Percentiles rank a stretch among this genome's conserved stretches.
These are phyloP conservation scores for Trypoxylus dichotomus DNA, from an alignment of 1,140 invertebrate species.

Conservation along the genomic window DNA sequence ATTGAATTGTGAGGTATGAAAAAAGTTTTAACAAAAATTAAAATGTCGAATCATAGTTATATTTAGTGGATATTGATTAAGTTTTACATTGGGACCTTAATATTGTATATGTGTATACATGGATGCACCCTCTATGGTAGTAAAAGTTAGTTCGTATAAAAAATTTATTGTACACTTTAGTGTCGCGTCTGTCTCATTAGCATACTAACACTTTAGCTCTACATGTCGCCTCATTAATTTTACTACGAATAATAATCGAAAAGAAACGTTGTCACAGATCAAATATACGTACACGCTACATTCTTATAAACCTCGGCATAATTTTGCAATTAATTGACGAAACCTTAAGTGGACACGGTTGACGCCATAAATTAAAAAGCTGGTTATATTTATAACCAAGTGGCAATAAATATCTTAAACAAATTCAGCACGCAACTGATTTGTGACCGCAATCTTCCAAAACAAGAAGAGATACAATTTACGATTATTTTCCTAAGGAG, in stretches of 20 bases:
- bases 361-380: not conserved
- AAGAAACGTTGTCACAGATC: not conserved
- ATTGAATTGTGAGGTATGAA: no score
- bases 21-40: no score
- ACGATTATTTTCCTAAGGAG: not conserved
- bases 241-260: not conserved
- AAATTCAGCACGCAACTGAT: constrained; percentile 16
- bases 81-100: no score
- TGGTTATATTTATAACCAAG: not conserved
- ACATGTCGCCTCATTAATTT: not conserved
- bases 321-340: constrained; percentile 21
- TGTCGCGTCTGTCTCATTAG: not conserved
- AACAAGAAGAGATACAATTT: not conserved
- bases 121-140: no score
- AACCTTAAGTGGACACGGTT: constrained; percentile 2
- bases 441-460: not conserved
- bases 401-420: constrained; percentile 7
- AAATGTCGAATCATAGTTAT: no score
- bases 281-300: not conserved
- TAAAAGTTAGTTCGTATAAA: no score
- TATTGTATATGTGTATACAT: no score
- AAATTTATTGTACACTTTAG: no score
- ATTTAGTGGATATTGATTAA: no score
- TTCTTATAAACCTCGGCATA: not conserved
- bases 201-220: not conserved